Evolutionary conservation across 2,797 vertebrate genomes (phyloP).

Genomic region (Molossus alvarezi): DNA sequence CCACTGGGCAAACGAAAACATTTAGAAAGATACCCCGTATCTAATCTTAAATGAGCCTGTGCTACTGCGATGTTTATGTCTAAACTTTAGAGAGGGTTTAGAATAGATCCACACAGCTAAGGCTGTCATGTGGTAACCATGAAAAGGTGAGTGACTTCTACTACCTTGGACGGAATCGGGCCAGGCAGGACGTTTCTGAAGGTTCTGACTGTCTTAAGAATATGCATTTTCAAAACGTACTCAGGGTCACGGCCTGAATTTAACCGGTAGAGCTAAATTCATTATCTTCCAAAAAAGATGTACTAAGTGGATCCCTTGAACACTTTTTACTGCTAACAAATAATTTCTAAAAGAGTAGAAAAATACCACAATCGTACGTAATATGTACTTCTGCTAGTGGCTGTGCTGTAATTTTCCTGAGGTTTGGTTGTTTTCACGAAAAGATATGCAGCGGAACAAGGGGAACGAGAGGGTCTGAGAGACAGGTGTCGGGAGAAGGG

Average conservation of each 20-base stretch:
- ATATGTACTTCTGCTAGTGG: not conserved
- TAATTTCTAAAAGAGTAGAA: constrained; percentile 12
- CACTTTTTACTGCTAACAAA: not conserved
- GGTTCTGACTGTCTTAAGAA: not conserved
- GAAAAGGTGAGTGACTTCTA: constrained; percentile 4
- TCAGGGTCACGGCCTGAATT: not conserved
- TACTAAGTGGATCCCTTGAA: not conserved
- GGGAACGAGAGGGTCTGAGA: not conserved
- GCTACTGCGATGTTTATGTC: constrained; percentile 76
- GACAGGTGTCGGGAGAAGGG: not conserved
- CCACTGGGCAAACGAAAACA: constrained; percentile 77
- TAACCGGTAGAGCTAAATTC: constrained; percentile 21
- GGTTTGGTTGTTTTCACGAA: not conserved
- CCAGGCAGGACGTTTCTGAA: constrained; percentile 21
- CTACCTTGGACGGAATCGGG: not conserved
- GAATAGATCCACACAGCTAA: constrained; percentile 59
- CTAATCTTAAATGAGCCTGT: constrained; percentile 82
- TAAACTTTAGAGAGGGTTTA: constrained; percentile 63
- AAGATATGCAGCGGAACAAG: not conserved
- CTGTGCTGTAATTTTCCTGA: not conserved
- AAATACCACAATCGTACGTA: not conserved
- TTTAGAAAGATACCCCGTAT: constrained; percentile 79
- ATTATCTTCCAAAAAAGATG: constrained; percentile 3
- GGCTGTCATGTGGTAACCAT: constrained; percentile 45
- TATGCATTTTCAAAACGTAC: not conserved